A percentile compares a stretch with the other conserved stretches of the same genome.
Evolutionary conservation across 2,888 invertebrate genomes (phyloP).

Genomic region (Brassicogethes aeneus): DNA sequence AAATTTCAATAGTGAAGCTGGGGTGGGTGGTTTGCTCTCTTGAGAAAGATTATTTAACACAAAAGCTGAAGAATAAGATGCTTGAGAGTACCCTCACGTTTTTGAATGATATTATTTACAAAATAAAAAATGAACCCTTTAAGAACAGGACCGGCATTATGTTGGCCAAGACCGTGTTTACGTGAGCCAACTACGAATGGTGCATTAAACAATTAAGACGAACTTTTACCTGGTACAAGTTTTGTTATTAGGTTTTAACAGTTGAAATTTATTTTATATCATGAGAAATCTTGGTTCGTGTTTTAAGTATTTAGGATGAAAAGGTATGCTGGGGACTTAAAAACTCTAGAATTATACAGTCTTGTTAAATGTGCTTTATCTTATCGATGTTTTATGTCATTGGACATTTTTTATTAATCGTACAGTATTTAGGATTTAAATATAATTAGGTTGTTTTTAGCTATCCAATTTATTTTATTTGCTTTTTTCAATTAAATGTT

Average conservation of each 20-base stretch:
- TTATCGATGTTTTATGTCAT: too few species aligned
- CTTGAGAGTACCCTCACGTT: conserved; percentile 26
- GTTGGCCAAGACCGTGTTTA: neutral
- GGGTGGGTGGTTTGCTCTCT: neutral
- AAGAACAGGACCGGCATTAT: neutral
- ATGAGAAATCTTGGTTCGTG: neutral
- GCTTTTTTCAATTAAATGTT: too few species aligned
- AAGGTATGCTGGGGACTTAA: too few species aligned
- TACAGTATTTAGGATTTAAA: too few species aligned
- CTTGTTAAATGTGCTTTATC: too few species aligned
- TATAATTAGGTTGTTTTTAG: too few species aligned
- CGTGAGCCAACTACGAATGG: neutral
- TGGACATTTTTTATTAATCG: too few species aligned
- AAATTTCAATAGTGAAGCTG: conserved; percentile 14
- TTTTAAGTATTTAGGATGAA: neutral
- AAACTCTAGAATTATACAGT: too few species aligned
- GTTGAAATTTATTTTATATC: too few species aligned
- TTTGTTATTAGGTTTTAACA: neutral
- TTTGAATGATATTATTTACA: conserved; percentile 25
- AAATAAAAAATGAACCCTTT: conserved; percentile 21
- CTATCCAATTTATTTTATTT: too few species aligned
- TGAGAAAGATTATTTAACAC: conserved; percentile 20
- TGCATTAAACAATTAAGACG: conserved; percentile 1
- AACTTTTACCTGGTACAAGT: neutral
- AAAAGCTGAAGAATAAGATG: conserved; percentile 26